These are phyloP conservation scores for Tychaedon coryphoeus DNA, from an alignment of 2,113 vertebrate species.

Conservation along the genomic window DNA sequence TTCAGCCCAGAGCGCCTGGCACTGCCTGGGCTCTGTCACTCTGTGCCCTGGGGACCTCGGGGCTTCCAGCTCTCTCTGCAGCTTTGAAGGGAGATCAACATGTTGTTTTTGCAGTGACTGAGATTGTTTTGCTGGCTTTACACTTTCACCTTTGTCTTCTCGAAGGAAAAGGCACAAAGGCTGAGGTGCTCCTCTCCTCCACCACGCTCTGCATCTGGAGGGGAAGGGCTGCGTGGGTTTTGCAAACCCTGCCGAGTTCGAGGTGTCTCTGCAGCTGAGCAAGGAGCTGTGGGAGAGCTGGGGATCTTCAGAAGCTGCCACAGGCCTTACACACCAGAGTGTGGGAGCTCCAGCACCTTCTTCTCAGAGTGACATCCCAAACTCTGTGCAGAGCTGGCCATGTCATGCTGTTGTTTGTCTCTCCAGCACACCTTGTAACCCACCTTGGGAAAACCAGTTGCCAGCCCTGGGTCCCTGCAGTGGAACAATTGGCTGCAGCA, in stretches of 20 bases:
- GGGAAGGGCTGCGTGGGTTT: neutral
- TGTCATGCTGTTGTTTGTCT: accelerated
- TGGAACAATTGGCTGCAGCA: neutral
- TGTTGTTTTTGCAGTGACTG: neutral
- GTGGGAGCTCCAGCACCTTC: neutral
- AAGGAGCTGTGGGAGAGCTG: neutral
- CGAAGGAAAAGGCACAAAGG: neutral
- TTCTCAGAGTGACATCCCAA: neutral
- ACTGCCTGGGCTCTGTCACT: neutral
- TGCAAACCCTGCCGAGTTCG: neutral
- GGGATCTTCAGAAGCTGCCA: neutral
- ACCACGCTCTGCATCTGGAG: accelerated
- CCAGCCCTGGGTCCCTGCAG: neutral
- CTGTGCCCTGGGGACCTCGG: no score
- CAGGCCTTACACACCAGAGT: neutral
- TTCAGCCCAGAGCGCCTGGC: neutral
- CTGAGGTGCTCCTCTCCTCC: neutral
- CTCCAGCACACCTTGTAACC: neutral
- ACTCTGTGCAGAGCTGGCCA: neutral
- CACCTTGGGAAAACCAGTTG: neutral
- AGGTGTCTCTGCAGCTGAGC: neutral
- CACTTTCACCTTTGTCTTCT: neutral
- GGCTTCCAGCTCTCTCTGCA: neutral
- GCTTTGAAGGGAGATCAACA: neutral
- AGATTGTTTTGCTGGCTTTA: neutral